A percentile compares a stretch with the other conserved stretches of the same genome.
These are phyloP conservation scores for Hofmannophila pseudospretella DNA, from an alignment of 2,888 invertebrate genomes.

Conservation along the genomic window DNA sequence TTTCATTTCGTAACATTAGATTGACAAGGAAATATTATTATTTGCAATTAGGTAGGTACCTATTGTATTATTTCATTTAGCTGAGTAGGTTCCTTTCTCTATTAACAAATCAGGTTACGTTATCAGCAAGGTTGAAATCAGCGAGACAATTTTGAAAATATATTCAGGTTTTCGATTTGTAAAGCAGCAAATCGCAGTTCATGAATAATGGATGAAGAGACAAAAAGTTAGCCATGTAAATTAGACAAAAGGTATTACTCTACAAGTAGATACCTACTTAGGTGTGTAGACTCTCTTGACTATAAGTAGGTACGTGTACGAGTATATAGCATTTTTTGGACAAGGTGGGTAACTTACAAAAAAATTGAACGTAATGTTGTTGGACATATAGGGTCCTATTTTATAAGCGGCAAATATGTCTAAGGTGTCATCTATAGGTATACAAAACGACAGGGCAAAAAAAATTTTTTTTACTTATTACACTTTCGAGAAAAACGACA, in stretches of 20 bases:
- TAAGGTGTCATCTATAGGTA: too few relatives aligned
- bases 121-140: constrained; percentile 7
- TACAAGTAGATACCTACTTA: background rate
- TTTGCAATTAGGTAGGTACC: background rate
- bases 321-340: too few relatives aligned
- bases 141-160: constrained; percentile 4
- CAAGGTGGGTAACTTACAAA: too few relatives aligned
- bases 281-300: too few relatives aligned
- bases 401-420: too few relatives aligned
- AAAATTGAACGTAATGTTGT: too few relatives aligned
- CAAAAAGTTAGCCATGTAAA: background rate
- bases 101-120: constrained; percentile 5
- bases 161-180: background rate
- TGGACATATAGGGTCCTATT: too few relatives aligned
- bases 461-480: too few relatives aligned
- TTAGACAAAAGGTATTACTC: too few relatives aligned
- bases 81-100: constrained; percentile 8
- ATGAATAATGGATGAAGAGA: background rate
- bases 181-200: background rate
- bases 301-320: too few relatives aligned
- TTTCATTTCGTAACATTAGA: constrained; percentile 5
- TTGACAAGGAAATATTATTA: constrained; percentile 5
- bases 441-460: too few relatives aligned
- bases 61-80: background rate
- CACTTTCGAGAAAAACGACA: too few relatives aligned